Base-by-base conservation (phyloP, 2,888 invertebrate genomes). In the Drosophila niveifrons region DNA sequence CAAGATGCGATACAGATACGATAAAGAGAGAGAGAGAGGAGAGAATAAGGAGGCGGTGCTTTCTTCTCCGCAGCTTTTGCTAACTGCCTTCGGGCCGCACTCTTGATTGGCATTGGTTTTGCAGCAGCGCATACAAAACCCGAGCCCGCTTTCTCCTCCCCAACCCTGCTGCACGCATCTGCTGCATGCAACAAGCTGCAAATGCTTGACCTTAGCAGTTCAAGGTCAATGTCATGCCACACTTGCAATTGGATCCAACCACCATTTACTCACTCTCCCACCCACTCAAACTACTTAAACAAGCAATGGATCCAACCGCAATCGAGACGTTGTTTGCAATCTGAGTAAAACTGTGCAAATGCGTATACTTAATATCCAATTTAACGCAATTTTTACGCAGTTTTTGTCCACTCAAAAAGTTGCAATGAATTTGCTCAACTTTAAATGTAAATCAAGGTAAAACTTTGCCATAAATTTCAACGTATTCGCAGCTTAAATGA, bases 121-220 rank as follows among this genome's bases (percentile, higher is more conserved):
- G 18, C 13, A 36, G 11, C 23, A 15, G 17, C 51, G 31, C 17
- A 36, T 29, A 36, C 17, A 15, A 48, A 7, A 23, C 29, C 46
- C 48, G 23, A 23, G 23, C 1, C 34, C 34, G 2, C 10, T 11
- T 11, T 11, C 1, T 4, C 4, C 3, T 4, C 34, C 34, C 3
- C 3, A 11, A 3, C 11, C 36, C 11, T 10, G 2, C 2, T 10
- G 46, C 62, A 52, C 43, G 34, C 28, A 34, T 58, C 36, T 28
- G 13, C 36, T 61, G 85, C 69, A 79, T 84, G 73, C 81, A 82
- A 82, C 81, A 82, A 82, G 86, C 79, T 76, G 82, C 75, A 75
- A 61, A 47, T 18, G 48, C 55, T 68, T 72, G 82, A 85, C 82
- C 82, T 79, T 72, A 64, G 23, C 57, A 52, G 50, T 63, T 70